Evolutionary conservation across 2,113 vertebrate genomes (phyloP), one percentile per base, ranked within the genome.

Genomic region (Nerophis ophidion): DNA sequence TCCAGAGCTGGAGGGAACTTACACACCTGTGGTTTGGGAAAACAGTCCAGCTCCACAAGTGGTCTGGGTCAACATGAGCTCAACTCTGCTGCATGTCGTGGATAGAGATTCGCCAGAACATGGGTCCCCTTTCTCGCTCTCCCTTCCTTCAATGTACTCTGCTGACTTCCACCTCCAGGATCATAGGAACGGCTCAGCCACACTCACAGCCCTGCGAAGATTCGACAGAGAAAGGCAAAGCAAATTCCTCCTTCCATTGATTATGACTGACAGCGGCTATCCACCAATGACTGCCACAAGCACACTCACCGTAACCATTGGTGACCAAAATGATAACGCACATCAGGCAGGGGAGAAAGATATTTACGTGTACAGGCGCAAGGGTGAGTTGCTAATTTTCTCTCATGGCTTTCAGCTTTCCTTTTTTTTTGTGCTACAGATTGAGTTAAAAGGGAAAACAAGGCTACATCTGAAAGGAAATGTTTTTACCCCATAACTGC

Each of bases 181-280:
- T 76, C 92, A 94, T 17, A 81, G 90, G 62, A 92, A 94, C 65
- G 87, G 89, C 80, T 92, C 91, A 0, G 93, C 93, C 60, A 91
- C 91, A 0, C 44, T 96, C 68, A 93, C 89, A 1, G 89, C 93
- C 48, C 71, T 95, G 72, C 91, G 92, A 48, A 77, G 87, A 17
- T 96, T 96, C 56, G 92, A 95, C 84, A 89, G 93, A 72, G 93
- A 96, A 74, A 71, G 88, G 63, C 91, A 93, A 78, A 92, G 90
- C 2, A 82, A 89, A 58, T 90, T 93, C 71, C 73, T 75, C 52
- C 72, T 95, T 57, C 92, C 92, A 0, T 13, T 96, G 73, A 76
- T 95, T 56, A 90, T 94, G 88, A 91, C 59, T 8, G 93, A 96
- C 73, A 93, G 90, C 33, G 93, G 94, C 14, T 73, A 66, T 55